Base-by-base conservation (phyloP, 1,140 invertebrate species). In the Pogonognathellus flavescens region DNA sequence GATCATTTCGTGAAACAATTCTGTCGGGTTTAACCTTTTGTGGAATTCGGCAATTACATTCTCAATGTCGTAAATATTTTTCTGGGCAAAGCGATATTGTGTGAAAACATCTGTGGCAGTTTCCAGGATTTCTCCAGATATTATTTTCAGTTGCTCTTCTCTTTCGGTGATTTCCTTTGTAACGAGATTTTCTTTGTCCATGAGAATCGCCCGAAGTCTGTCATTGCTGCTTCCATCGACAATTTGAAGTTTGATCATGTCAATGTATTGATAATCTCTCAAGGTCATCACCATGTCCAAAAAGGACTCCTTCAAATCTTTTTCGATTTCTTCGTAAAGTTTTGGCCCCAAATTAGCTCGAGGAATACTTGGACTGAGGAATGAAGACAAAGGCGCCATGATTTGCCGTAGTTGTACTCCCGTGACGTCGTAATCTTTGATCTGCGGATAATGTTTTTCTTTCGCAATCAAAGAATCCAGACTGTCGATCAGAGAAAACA, bases 271-370 rank as follows among this genome's bases (percentile, higher is more conserved):
- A 31, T 76, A 76, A 18, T 76, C 70, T 31, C 25, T 41, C 16
- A 76, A 50, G n/a, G 70, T 76, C 70, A 76, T 76, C 70, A 76
- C 41, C 70, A 76, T 76, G 5, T 76, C 70, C 3, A 76, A 31
- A 50, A 20, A 76, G 0, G 31, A 76, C n/a, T 76, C n/a, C 6
- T 76, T 50, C 41, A 76, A 18, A 31, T 76, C 70, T 14, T 76
- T 16, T 50, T 76, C 31, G 7, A 76, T 76, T 50, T 76, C 70
- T 31, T 76, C 13, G 70, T 76, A 76, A 7, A 76, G 70, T 50
- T 76, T 76, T 31, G 49, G 18, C 9, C 25, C 70, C 8, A 8
- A 41, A 41, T 76, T 31, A 5, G 13, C 41, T 11, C 41, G 25
- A 3, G 16, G 70, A 7, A 76, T 76, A 10, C 70, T 76, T 9